Conservation (phyloP, 2,113 vertebrate species). For the Atlantisia rogersi region DNA sequence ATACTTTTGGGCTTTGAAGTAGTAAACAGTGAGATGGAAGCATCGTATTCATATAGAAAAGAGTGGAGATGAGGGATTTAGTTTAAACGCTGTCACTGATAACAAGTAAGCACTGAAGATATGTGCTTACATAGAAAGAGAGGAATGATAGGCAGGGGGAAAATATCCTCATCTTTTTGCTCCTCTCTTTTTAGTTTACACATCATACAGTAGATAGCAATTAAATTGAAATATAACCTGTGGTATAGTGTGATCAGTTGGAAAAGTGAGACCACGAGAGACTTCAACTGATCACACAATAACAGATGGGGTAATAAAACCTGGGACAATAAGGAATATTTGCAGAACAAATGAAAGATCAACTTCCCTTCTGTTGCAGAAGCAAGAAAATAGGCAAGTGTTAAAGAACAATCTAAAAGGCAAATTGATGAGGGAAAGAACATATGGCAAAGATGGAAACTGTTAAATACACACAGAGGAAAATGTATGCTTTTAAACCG, state of each 20-base stretch:
- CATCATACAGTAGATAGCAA: neutral
- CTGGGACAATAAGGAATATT: slow-evolving; percentile 62
- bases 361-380: slow-evolving; percentile 54
- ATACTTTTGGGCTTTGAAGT: neutral
- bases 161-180: neutral
- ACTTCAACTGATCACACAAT: slow-evolving; percentile 34
- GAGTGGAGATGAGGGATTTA: neutral
- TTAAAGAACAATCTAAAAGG: slow-evolving; percentile 63
- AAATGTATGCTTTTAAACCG: neutral
- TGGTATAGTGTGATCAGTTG: slow-evolving; percentile 24
- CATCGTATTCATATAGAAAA: neutral
- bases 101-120: neutral
- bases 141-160: slow-evolving; percentile 2
- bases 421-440: slow-evolving; percentile 54
- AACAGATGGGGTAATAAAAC: slow-evolving; percentile 65
- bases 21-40: neutral
- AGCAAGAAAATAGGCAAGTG: slow-evolving; percentile 35
- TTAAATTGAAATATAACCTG: slow-evolving; percentile 52
- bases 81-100: neutral
- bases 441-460: slow-evolving; percentile 55
- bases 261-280: slow-evolving; percentile 42
- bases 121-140: neutral
- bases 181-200: slow-evolving; percentile 8
- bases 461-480: slow-evolving; percentile 60
- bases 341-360: slow-evolving; percentile 61